Base-by-base conservation (phyloP, 2,888 invertebrate genomes). In the Drosophila meridionalis region DNA sequence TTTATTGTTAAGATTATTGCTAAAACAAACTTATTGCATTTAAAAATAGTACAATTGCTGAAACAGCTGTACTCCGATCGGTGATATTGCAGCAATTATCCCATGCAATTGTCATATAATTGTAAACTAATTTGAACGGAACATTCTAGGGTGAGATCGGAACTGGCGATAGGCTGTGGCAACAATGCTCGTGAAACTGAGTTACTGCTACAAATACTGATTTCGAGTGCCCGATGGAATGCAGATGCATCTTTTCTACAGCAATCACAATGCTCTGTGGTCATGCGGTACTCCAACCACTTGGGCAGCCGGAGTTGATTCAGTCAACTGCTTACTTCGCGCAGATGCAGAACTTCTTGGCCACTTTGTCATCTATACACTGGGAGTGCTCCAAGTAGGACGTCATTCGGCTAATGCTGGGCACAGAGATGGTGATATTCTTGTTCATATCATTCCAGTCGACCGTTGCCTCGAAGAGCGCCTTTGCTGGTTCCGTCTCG, bases 291-390 rank as follows among this genome's bases (percentile, higher is more conserved):
- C 30, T 36, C 58, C 50, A 52, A 12, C 50, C 43, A n/a, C 26
- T 8, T 20, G 5, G 32, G 48, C 38, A 42, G 30, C 26, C 40
- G 14, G 61, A 66, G 61, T 67, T 64, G 65, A 56, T 64, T 42
- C 36, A 28, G 43, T 60, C 48, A 56, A 66, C 47, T 52, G 40
- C 30, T 47, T 48, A 45, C 30, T 57, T 32, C 50, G 38, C 7
- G 62, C 78, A 78, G 78, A 78, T 78, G 81, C 91, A 92, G 77
- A 82, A 92, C 73, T 92, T 92, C 58, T 92, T 90, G 4, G 78
- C 80, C n/a, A 78, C 68, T 30, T 81, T 84, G 50, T 87, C 80
- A 30, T 71, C 60, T 11, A 78, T 64, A 20, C 78, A 78, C 42
- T 52, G 8, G 2, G 78, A 55, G n/a, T 58, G n/a, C 0, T 59